Percentiles rank a stretch among this genome's conserved stretches.
phyloP scores from a whole-genome alignment of 2,113 vertebrate species.

The Mobula birostris region DNA sequence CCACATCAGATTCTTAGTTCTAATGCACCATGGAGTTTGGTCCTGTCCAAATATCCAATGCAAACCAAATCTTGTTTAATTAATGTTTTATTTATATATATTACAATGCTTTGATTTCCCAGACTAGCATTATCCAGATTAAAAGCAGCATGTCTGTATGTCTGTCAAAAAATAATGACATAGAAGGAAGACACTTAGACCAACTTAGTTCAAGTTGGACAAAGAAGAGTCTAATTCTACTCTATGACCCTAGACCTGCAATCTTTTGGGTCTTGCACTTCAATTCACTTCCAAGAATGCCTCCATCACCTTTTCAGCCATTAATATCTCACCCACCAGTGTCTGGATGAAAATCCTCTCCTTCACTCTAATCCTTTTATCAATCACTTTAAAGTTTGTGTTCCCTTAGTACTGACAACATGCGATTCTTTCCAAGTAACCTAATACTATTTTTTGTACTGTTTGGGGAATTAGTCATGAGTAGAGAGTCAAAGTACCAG shows the following conservation, averaged over 20 bases:
- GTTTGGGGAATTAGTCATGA: background rate
- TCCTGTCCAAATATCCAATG: background rate
- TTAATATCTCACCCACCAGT: too few species aligned
- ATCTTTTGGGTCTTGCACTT: too few species aligned
- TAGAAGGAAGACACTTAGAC: too few species aligned
- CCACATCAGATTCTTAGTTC: background rate
- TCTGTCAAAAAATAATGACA: too few species aligned
- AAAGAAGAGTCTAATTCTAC: too few species aligned
- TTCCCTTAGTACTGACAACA: too few species aligned
- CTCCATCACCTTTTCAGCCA: too few species aligned
- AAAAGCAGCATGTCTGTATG: background rate
- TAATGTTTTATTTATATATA: background rate
- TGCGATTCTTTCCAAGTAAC: background rate
- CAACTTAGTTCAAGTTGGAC: too few species aligned
- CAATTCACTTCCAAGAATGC: too few species aligned
- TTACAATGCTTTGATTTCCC: background rate
- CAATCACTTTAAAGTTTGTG: background rate
- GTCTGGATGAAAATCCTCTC: too few species aligned
- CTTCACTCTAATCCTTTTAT: background rate
- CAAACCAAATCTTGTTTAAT: background rate
- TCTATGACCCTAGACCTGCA: too few species aligned
- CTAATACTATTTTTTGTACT: background rate
- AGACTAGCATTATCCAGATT: background rate
- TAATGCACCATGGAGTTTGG: background rate
- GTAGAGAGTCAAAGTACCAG: background rate